Percentiles rank a stretch among this genome's conserved stretches.
Evolutionary conservation across 2,888 invertebrate species (phyloP).

Genomic region (Orchestes rusci): DNA sequence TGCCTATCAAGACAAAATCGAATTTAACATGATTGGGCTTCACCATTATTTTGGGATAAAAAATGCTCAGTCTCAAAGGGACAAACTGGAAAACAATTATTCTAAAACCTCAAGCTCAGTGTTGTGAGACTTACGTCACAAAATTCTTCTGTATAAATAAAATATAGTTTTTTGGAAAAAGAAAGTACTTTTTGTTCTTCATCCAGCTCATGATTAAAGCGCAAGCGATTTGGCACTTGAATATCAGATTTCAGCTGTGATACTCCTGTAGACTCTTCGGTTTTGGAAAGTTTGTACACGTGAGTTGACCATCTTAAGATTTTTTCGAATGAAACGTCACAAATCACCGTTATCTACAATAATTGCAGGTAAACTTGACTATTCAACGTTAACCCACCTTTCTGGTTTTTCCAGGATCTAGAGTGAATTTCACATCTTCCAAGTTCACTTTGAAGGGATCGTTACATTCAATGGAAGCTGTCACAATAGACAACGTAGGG

Average conservation of each 20-base stretch:
- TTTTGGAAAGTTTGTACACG: conserved; percentile 25
- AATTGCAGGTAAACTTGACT: conserved; percentile 8
- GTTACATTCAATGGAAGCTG: conserved; percentile 10
- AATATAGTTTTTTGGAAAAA: conserved; percentile 21
- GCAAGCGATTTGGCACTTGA: no score
- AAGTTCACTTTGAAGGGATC: conserved; percentile 7
- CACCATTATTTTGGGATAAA: conserved; percentile 31
- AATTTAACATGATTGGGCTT: conserved; percentile 29
- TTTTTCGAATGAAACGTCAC: conserved; percentile 23
- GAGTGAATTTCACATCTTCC: conserved; percentile 2
- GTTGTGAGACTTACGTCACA: conserved; percentile 29
- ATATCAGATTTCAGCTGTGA: no score
- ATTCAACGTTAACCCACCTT: conserved; percentile 10
- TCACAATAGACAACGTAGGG: conserved; percentile 21
- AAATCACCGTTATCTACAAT: conserved; percentile 21
- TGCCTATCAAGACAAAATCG: conserved; percentile 27
- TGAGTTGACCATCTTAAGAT: conserved; percentile 23
- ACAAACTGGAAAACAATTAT: conserved; percentile 1
- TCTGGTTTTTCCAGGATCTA: conserved; percentile 14
- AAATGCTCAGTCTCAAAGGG: conserved; percentile 14
- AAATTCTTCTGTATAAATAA: conserved; percentile 22
- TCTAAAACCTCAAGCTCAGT: no score
- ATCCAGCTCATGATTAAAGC: conserved; percentile 17
- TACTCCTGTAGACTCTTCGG: no score
- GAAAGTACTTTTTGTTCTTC: conserved; percentile 18